Evolutionary conservation across 1,140 invertebrate genomes (phyloP), one percentile per base, ranked within the genome.

Genomic region (Drosophila pallidifrons): DNA sequence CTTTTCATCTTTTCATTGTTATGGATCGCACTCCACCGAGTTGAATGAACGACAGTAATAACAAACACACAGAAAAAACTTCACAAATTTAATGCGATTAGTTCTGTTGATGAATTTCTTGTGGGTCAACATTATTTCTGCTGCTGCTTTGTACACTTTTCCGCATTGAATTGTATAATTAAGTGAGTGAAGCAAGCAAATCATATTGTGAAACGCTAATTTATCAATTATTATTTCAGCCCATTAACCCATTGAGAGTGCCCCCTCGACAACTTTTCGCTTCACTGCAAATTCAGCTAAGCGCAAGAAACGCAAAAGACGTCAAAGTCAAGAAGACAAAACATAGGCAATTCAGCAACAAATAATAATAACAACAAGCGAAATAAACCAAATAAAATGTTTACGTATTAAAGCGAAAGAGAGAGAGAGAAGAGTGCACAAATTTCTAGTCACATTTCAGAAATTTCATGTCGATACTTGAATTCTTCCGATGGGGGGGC

Each of bases 391-490:
- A 64, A 64, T 28, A 38, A 58, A 58, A 10, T 57, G 66, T 58
- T 70, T 55, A 78, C 80, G 74, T 69, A 49, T 70, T 59, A 43
- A 69, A n/a, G 28, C n/a, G 28, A 55, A 72, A 67, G 45, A 64
- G 47, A 79, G 20, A 51, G 25, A 30, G 5, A 30, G 20, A 28
- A 51, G 47, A 51, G 25, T 10, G 25, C 11, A 38, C 11, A 55
- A 8, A 55, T 35, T 55, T 55, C 13, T 69, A 64, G 65, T 52
- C 54, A 69, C n/a, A 66, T 57, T 55, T 47, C 41, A 58, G 55
- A 68, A 25, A 61, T 79, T 77, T 76, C 49, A 43, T 49, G 51
- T 71, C 47, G 28, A 63, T 73, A 63, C 64, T 68, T 77, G 49
- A 45, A 70, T 11, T 64, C 68, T 54, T n/a, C 57, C 58, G 20